phyloP scores from a whole-genome alignment of 2,888 invertebrate species.

The Timema cristinae region DNA sequence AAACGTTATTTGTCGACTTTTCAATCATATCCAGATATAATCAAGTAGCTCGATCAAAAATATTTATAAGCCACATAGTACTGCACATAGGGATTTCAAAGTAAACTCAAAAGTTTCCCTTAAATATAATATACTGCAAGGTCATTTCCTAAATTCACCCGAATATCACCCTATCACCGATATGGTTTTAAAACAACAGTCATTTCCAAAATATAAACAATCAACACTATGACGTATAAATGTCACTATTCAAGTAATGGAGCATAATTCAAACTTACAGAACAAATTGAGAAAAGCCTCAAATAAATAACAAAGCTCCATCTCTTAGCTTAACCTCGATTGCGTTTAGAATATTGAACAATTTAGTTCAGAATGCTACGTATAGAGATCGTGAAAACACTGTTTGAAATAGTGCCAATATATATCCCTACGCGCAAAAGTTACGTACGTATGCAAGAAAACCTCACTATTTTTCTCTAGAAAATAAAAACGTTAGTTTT shows the following conservation, averaged over 20 bases:
- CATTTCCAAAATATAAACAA: background rate
- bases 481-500: no score
- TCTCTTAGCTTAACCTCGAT: constrained; percentile 31
- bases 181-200: background rate
- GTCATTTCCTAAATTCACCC: constrained; percentile 17
- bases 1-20: no score
- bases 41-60: background rate
- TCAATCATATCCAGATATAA: no score
- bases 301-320: constrained; percentile 30
- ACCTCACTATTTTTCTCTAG: no score
- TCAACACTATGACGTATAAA: background rate
- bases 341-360: constrained; percentile 31
- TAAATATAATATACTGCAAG: constrained; percentile 13
- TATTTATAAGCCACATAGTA: constrained; percentile 18
- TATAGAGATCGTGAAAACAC: constrained; percentile 29
- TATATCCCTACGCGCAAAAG: no score
- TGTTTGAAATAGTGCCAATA: no score
- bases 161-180: background rate
- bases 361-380: constrained; percentile 27
- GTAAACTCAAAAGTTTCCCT: no score
- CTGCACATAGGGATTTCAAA: background rate
- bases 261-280: constrained; percentile 29
- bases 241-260: constrained; percentile 18
- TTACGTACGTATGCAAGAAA: no score
- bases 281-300: constrained; percentile 25